Evolutionary conservation across 2,797 vertebrate genomes (phyloP), one percentile per base, ranked within the genome.

Genomic region (Enoplosus armatus): DNA sequence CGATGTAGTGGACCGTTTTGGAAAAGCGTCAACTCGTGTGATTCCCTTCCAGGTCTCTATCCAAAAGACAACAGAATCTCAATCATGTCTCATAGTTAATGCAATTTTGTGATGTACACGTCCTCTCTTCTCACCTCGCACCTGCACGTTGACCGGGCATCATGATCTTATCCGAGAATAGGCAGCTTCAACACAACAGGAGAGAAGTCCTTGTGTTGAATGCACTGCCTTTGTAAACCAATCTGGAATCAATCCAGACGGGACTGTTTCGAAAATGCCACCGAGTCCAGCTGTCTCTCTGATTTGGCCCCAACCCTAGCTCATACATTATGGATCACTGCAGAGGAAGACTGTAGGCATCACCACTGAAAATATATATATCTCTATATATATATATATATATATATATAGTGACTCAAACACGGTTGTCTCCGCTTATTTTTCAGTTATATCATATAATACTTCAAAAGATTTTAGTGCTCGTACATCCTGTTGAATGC

Each of bases 321-420:
- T 58, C 53, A 69, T 69, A 20, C 37, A 59, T 82, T 73, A 73
- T 73, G n/a, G 62, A 33, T 70, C 33, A 33, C 26, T 70, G 45
- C 14, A 48, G 24, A 54, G 47, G 39, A 50, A 16, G 29, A 72
- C 29, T 18, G 53, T 5, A 27, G 29, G 27, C 15, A n/a, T n/a
- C n/a, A n/a, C n/a, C n/a, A n/a, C n/a, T n/a, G n/a, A n/a, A n/a
- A n/a, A n/a, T n/a, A n/a, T n/a, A n/a, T n/a, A n/a, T n/a, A n/a
- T n/a, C n/a, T n/a, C n/a, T n/a, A n/a, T n/a, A n/a, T n/a, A n/a
- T n/a, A n/a, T n/a, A n/a, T n/a, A n/a, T n/a, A n/a, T n/a, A n/a
- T n/a, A n/a, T n/a, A n/a, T n/a, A n/a, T n/a, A n/a, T n/a, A n/a
- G n/a, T 33, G 31, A 33, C 31, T 33, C 31, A 33, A 33, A 33